These are phyloP conservation scores for Tragulus kanchil DNA, from an alignment of 2,113 vertebrate genomes.

Conservation along the genomic window DNA sequence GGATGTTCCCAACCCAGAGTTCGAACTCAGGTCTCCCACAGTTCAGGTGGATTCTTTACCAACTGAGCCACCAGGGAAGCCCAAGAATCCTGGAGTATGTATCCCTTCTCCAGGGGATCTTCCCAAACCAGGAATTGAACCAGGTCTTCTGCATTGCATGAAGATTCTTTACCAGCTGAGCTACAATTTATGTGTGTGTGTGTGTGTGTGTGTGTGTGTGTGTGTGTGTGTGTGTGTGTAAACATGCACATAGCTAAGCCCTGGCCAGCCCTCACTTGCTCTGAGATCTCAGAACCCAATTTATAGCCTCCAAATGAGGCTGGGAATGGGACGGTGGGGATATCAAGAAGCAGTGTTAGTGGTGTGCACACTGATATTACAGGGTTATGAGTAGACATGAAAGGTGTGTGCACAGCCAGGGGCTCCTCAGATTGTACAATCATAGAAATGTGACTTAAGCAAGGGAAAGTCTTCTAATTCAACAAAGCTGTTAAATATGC, in stretches of 20 bases:
- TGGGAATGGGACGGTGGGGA: not conserved
- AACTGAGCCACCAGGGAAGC: too few species aligned
- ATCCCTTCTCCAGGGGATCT: too few species aligned
- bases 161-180: too few species aligned
- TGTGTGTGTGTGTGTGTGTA: not conserved
- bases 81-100: too few species aligned
- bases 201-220: not conserved
- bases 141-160: too few species aligned
- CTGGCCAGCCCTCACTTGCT: not conserved
- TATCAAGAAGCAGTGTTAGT: not conserved
- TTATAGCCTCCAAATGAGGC: not conserved
- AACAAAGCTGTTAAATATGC: not conserved
- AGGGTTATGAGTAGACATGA: not conserved
- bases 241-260: not conserved
- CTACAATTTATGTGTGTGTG: not conserved
- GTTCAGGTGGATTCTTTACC: too few species aligned
- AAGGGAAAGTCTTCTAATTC: not conserved
- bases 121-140: too few species aligned
- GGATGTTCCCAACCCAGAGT: too few species aligned
- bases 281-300: not conserved
- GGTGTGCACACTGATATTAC: rapidly evolving
- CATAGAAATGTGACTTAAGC: not conserved
- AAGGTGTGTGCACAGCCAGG: not conserved
- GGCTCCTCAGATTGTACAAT: not conserved
- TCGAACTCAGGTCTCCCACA: too few species aligned